Evolutionary conservation across 1,140 invertebrate species (phyloP), one percentile per base, ranked within the genome.

Genomic region (Riptortus pedestris): DNA sequence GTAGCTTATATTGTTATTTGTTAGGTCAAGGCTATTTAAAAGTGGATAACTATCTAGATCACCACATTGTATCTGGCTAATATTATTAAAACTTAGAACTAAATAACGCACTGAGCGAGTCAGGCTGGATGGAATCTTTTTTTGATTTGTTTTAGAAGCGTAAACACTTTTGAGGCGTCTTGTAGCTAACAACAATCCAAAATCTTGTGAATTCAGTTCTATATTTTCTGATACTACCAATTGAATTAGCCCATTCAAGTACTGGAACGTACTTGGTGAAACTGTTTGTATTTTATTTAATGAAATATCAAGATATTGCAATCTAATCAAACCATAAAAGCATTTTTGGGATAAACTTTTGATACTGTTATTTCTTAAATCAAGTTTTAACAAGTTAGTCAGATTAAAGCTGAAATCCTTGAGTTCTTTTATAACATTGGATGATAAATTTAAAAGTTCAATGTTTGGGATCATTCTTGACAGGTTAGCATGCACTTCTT

Each of bases 31-130:
- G 27, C 88, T 78, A 65, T 85, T 85, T 11, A 96, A 73, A 18
- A 92, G 74, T 0, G 91, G 91, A 73, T 93, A 94, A 67, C 90
- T 91, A 70, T 92, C 90, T 63, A 96, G 79, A 70, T 93, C 90
- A n/a, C 90, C 88, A 68, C 88, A 83, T 45, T 82, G 80, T 18
- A 96, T 84, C 0, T 80, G 76, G 58, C 78, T 81, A 48, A 91
- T 79, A 66, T 79, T 80, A 71, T 96, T 96, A 16, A 86, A 84
- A 1, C 85, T 81, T 0, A 94, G 74, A 28, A 85, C 82, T 22
- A 96, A 76, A 64, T 87, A 86, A 24, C 87, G 77, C 18, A 96
- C 85, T 0, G 89, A 91, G 71, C 86, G 83, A 7, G 91, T 92
- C 57, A 95, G 77, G 47, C 87, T 85, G 57, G 86, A 85, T 1